phyloP scores from a whole-genome alignment of 2,797 vertebrate species.

The Naso thynnoides region DNA sequence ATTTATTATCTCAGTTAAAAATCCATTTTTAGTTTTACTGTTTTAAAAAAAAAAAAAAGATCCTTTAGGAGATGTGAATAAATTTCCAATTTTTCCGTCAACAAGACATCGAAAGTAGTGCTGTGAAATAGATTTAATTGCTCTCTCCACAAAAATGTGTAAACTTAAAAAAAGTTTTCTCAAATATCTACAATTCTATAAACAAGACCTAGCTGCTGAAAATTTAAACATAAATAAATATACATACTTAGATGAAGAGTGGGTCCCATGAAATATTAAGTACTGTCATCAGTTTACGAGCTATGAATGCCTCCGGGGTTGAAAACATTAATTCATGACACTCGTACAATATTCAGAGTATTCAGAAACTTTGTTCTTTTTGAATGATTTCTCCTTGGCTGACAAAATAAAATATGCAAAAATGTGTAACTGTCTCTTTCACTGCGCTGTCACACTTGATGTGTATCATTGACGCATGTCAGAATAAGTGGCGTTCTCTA shows the following conservation, averaged over 20 bases:
- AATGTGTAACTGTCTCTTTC: conserved; percentile 40
- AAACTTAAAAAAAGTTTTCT: not conserved
- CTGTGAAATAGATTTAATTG: conserved; percentile 22
- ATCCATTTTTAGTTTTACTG: conserved; percentile 16
- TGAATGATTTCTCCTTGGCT: conserved; percentile 59
- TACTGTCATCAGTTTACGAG: conserved; percentile 24
- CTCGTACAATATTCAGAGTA: conserved; percentile 50
- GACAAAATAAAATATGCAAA: conserved; percentile 70
- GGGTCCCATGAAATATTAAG: conserved; percentile 28
- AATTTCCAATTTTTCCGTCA: conserved; percentile 18
- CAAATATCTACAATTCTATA: conserved; percentile 6
- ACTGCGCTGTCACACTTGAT: conserved; percentile 13
- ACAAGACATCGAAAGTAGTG: conserved; percentile 12
- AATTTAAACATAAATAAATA: conserved; percentile 30
- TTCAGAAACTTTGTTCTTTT: conserved; percentile 62
- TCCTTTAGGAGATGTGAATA: conserved; percentile 25
- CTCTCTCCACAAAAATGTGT: not conserved
- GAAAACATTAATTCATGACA: conserved; percentile 21
- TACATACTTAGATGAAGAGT: conserved; percentile 28
- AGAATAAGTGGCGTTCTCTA: not conserved
- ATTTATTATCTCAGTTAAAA: conserved; percentile 13
- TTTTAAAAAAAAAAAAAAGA: too few species aligned
- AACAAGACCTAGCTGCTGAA: conserved; percentile 5
- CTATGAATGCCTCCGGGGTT: conserved; percentile 34
- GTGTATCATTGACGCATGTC: not conserved